Base-by-base conservation (phyloP, 2,113 vertebrate genomes). In the Platichthys stellatus region DNA sequence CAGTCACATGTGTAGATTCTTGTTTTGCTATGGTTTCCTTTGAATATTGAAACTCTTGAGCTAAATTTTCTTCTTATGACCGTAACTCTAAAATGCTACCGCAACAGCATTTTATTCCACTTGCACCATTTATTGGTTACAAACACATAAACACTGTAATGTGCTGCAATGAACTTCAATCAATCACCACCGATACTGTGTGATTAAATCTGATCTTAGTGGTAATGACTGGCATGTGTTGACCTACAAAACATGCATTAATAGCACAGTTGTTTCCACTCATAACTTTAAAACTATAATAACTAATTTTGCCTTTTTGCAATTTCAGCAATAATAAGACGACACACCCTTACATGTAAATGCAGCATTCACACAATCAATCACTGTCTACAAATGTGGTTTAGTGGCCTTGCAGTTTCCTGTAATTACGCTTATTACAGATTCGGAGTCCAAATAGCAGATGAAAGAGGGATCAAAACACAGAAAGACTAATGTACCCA, bases 351-450 rank as follows among this genome's bases (percentile, higher is more conserved):
- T 5, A 58, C 17, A 47, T 58, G 72, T 66, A 49, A 40, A 40
- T 64, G 76, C 24, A 63, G 57, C 60, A 63, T 71, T 63, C 58
- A 49, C 47, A 59, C 66, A 65, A 28, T 82, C 59, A 53, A 72
- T 74, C 68, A 24, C 59, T 1, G 70, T 76, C 67, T 69, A 38
- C 59, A 63, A 72, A n/a, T 74, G 66, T 67, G 69, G 77, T 82
- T 84, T 80, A 69, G 63, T 70, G 49, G 76, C 54, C 54, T 43
- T 63, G 69, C 35, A 2, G 53, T 84, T 89, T 84, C 81, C 85
- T 89, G 72, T 85, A 81, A 85, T 86, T 84, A 85, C 61, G 57
- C 53, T 65, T 83, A 77, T 76, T 86, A 84, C 63, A 88, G 82
- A 84, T 84, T 79, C 74, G 71, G 77, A 84, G 64, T 78, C 58